A percentile compares a stretch with the other conserved stretches of the same genome.
These are phyloP conservation scores for Pandemis cinnamomeana DNA, from an alignment of 2,888 invertebrate species.

Conservation along the genomic window DNA sequence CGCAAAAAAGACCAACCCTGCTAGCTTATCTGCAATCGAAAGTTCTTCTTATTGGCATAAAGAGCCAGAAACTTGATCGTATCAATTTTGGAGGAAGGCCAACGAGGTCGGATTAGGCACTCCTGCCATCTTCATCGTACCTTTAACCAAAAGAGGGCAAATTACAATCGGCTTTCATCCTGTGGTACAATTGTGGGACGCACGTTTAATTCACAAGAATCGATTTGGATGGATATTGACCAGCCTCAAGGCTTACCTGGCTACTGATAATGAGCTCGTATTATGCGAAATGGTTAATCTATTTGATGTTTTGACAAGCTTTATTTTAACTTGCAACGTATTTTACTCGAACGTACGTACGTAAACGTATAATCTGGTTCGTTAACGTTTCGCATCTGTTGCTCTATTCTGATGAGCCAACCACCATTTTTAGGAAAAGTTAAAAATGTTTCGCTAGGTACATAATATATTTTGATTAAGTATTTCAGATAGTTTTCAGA, in stretches of 20 bases:
- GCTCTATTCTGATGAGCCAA: no score
- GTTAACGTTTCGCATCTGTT: no score
- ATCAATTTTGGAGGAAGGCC: slow-evolving; percentile 51
- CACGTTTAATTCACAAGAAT: neutral
- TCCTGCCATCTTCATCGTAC: slow-evolving; percentile 20
- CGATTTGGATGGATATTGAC: neutral
- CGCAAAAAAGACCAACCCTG: slow-evolving; percentile 8
- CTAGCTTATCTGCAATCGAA: slow-evolving; percentile 33
- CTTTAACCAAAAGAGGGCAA: neutral
- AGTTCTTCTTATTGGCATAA: slow-evolving; percentile 48
- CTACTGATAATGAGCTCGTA: neutral
- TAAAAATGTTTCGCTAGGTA: no score
- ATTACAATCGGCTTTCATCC: slow-evolving; percentile 1
- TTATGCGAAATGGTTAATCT: no score
- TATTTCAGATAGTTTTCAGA: no score
- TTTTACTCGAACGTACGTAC: no score
- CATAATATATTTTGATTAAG: no score
- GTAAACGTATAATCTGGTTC: no score
- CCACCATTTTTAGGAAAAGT: no score
- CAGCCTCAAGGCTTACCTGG: neutral
- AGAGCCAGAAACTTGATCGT: slow-evolving; percentile 46
- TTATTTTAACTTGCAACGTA: no score
- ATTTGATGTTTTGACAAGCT: no score
- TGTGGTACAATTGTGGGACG: neutral
- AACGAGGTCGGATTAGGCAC: slow-evolving; percentile 47